Percentiles rank a stretch among this genome's conserved stretches.
Evolutionary conservation across 2,888 invertebrate genomes (phyloP).

Genomic region (Dorcus parallelipipedus): DNA sequence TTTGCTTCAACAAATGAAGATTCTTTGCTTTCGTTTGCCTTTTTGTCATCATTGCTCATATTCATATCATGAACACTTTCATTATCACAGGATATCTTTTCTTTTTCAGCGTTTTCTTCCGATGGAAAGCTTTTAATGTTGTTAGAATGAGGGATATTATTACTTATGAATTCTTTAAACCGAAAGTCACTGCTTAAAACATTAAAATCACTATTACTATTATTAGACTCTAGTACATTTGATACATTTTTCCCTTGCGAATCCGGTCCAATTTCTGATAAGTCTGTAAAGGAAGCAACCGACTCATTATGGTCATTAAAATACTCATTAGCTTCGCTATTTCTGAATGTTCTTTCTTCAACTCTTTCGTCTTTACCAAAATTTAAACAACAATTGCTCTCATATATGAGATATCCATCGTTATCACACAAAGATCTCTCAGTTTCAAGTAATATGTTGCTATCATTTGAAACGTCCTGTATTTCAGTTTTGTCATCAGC

Average conservation of each 20-base stretch:
- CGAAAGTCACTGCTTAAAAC: constrained; percentile 5
- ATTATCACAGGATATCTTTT: neutral
- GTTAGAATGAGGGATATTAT: constrained; percentile 16
- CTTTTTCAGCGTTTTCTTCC: neutral
- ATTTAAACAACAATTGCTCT: too few species aligned
- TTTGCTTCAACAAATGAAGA: neutral
- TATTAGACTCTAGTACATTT: constrained; percentile 5
- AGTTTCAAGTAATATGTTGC: too few species aligned
- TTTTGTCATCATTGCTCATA: neutral
- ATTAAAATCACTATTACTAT: constrained; percentile 5
- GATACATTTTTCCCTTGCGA: constrained; percentile 53
- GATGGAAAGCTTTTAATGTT: neutral
- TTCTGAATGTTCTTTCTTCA: too few species aligned
- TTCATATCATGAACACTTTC: neutral
- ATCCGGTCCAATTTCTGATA: constrained; percentile 40
- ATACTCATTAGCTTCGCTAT: too few species aligned
- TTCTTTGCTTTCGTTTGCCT: neutral
- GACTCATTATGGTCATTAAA: neutral
- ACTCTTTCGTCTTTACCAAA: too few species aligned
- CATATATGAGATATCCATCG: too few species aligned
- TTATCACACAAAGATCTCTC: too few species aligned
- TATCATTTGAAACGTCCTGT: too few species aligned
- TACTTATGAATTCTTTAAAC: constrained; percentile 17
- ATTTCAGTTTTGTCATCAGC: too few species aligned
- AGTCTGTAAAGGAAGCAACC: too few species aligned